Evolutionary conservation across 2,888 invertebrate genomes (phyloP).

Genomic region (Nemoura dubitans): DNA sequence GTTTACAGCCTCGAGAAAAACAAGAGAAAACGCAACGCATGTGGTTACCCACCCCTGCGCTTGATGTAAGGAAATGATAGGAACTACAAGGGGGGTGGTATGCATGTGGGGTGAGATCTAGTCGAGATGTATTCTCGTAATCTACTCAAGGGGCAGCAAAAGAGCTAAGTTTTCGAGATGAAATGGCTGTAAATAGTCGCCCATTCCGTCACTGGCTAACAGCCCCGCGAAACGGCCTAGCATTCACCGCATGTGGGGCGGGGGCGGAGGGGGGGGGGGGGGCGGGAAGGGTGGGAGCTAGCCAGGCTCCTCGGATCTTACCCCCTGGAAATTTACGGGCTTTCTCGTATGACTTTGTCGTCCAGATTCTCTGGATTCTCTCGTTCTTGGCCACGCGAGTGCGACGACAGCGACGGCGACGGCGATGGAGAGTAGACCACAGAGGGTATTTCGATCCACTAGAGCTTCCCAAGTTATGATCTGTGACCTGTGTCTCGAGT

Average conservation of each 20-base stretch:
- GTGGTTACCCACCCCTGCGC: conserved; percentile 19
- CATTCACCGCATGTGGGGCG: neutral
- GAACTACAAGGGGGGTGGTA: neutral
- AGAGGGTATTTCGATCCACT: conserved; percentile 21
- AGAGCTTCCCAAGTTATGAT: conserved; percentile 28
- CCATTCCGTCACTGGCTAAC: conserved; percentile 36
- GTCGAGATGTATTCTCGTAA: conserved; percentile 33
- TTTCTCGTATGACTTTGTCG: conserved; percentile 40
- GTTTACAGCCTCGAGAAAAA: neutral
- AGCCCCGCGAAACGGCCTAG: conserved; percentile 27
- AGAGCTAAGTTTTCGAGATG: conserved; percentile 42
- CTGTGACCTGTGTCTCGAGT: conserved; percentile 29
- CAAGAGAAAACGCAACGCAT: neutral
- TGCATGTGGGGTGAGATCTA: neutral
- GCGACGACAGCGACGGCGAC: neutral
- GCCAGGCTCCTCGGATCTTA: conserved; percentile 43
- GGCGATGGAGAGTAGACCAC: conserved; percentile 13
- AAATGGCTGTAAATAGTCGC: conserved; percentile 42
- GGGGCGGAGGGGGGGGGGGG: too few species aligned
- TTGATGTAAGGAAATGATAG: conserved; percentile 21
- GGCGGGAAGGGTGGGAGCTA: neutral
- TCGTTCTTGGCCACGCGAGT: neutral
- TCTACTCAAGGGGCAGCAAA: conserved; percentile 40
- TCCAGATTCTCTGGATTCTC: conserved; percentile 34
- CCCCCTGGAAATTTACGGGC: conserved; percentile 47